Evolutionary conservation across 2,797 vertebrate genomes (phyloP), one percentile per base, ranked within the genome.

Genomic region (Microcaecilia unicolor): DNA sequence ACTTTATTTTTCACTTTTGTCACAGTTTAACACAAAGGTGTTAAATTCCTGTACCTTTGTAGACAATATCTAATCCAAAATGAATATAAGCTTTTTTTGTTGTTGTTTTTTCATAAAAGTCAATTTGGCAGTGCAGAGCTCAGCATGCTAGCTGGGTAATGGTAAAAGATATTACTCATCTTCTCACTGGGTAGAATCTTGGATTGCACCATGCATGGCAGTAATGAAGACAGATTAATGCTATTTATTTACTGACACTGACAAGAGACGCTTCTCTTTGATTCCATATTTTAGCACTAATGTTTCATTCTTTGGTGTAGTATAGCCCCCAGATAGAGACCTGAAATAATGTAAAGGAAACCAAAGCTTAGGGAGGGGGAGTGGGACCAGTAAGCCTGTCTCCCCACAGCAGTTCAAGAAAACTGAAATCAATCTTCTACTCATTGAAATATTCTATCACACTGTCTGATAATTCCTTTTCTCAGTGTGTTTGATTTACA

Each of bases 221-320:
- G 52, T 84, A 87, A 90, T 85, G 78, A 90, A 90, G 84, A 88
- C 61, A 71, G 72, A 90, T 89, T 79, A 77, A 58, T 39, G 58
- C 53, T 85, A 74, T 88, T 81, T 82, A 71, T 77, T 80, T 67
- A 56, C 67, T 77, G 80, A 85, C 72, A 74, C 30, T 63, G 76
- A 69, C 61, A 72, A 67, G 45, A 73, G 38, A 36, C 62, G 28
- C 44, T 53, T 61, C 57, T 41, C 42, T 61, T 57, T 60, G 27
- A 50, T 55, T 20, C 37, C 61, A 24, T 52, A 21, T 69, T 76
- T 70, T 55, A 42, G 64, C 61, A 65, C 51, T 55, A 47, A 25
- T 51, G 58, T 65, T 74, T n/a, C n/a, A 45, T 44, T 70, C 74
- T 62, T 50, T 55, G 58, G 34, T 6, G 21, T 49, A 31, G 44